Percentiles rank a stretch among this genome's conserved stretches.
Evolutionary conservation across 2,797 vertebrate species (phyloP).

Genomic region (Austrolebias charrua): DNA sequence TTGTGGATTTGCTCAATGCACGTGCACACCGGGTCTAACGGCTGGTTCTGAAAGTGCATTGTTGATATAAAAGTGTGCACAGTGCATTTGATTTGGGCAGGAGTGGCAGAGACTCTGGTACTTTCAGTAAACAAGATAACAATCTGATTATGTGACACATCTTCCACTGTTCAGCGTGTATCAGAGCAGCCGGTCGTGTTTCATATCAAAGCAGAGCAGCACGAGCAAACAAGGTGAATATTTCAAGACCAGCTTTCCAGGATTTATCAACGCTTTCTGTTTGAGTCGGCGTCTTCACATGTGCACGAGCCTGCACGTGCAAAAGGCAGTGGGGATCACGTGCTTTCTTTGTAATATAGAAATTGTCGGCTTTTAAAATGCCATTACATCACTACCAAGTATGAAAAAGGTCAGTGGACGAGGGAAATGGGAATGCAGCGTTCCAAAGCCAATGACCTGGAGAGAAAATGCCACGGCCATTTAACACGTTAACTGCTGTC

Average conservation of each 20-base stretch:
- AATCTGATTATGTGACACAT: conserved; percentile 31
- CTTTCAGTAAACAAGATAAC: conserved; percentile 24
- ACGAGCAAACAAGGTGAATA: conserved; percentile 10
- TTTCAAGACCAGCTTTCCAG: conserved; percentile 1
- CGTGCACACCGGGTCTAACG: conserved; percentile 26
- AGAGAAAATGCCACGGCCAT: conserved; percentile 63
- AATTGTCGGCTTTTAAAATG: conserved; percentile 47
- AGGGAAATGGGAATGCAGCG: conserved; percentile 64
- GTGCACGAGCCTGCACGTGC: not conserved
- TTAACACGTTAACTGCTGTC: conserved; percentile 31
- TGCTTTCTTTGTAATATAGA: not conserved
- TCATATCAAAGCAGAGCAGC: conserved; percentile 26
- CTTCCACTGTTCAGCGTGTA: conserved; percentile 5
- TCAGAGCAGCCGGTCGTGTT: conserved; percentile 16
- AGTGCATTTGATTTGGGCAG: conserved; percentile 31
- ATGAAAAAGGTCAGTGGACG: conserved; percentile 68
- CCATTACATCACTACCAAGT: conserved; percentile 54
- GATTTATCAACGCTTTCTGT: not conserved
- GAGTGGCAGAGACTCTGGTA: conserved; percentile 12
- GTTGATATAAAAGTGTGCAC: conserved; percentile 24
- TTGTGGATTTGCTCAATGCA: conserved; percentile 39
- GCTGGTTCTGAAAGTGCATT: conserved; percentile 3
- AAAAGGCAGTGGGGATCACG: not conserved
- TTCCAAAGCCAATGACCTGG: conserved; percentile 68
- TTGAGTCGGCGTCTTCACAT: not conserved